Conservation (phyloP, 2,113 vertebrate species). For the Mormyrus lacerda region DNA sequence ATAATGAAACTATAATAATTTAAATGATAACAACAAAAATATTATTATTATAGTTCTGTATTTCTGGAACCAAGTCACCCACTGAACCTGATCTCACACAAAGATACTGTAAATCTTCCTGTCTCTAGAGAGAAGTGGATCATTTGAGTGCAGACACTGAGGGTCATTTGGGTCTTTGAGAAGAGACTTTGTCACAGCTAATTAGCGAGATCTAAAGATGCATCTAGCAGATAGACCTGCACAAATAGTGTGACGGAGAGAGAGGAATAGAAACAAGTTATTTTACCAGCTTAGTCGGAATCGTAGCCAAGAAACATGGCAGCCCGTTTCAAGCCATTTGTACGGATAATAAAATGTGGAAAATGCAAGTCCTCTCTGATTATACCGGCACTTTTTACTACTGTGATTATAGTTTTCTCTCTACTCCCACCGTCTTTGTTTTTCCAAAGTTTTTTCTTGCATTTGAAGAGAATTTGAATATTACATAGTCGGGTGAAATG, state of each 20-base stretch:
- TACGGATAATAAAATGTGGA: background rate
- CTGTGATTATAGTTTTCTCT: background rate
- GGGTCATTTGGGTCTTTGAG: background rate
- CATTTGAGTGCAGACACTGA: background rate
- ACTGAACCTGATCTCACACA: background rate
- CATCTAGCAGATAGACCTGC: background rate
- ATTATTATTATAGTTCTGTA: background rate
- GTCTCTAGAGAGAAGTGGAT: background rate
- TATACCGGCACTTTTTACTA: background rate
- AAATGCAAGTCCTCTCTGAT: background rate
- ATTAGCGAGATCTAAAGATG: background rate
- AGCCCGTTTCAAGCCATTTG: background rate
- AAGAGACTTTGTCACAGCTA: background rate
- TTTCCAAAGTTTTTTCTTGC: background rate
- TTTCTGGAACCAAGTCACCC: background rate
- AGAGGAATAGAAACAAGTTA: background rate
- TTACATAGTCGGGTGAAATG: background rate
- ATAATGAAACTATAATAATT: too few relatives aligned
- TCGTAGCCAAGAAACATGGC: background rate
- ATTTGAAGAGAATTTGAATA: background rate
- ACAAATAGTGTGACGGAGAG: background rate
- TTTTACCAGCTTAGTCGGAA: background rate
- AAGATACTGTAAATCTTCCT: background rate
- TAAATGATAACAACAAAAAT: background rate
- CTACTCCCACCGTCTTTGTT: background rate